These are phyloP conservation scores for Chelonia mydas DNA, from an alignment of 2,797 vertebrate genomes.

Conservation along the genomic window DNA sequence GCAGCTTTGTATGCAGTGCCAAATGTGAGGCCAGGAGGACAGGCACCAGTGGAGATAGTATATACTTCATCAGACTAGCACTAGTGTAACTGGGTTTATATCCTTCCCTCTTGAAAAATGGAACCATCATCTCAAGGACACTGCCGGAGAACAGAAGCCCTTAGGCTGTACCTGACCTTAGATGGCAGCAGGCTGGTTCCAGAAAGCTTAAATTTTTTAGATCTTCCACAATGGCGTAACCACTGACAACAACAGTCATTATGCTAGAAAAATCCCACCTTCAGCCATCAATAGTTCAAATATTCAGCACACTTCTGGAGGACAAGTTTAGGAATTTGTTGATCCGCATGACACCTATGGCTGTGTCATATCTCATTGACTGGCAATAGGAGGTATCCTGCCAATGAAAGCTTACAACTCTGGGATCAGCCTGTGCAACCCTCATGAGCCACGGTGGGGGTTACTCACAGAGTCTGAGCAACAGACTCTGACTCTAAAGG, in stretches of 20 bases:
- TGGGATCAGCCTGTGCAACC: not conserved
- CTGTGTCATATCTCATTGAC: constrained; percentile 6
- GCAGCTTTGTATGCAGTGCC: not conserved
- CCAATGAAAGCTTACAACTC: constrained; percentile 4
- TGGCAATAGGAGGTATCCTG: constrained; percentile 15
- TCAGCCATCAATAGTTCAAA: not conserved
- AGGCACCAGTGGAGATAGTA: not conserved
- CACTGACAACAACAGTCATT: not conserved
- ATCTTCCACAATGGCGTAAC: not conserved
- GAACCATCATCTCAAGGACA: not conserved
- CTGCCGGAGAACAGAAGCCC: not conserved
- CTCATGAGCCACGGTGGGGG: not conserved
- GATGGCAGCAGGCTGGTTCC: not conserved
- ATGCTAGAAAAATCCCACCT: not conserved
- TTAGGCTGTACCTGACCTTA: not conserved
- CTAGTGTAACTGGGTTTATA: not conserved
- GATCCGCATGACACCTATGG: not conserved
- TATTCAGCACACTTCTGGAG: not conserved
- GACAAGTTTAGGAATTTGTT: constrained; percentile 21
- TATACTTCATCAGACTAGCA: not conserved
- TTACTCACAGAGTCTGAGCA: not conserved
- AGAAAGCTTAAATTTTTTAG: not conserved
- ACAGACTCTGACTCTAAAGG: constrained; percentile 3
- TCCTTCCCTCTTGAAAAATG: not conserved
- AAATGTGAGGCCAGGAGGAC: not conserved